These are phyloP conservation scores for Sabellastarte sp. DNA, from an alignment of 2,888 invertebrate genomes.

Conservation along the genomic window DNA sequence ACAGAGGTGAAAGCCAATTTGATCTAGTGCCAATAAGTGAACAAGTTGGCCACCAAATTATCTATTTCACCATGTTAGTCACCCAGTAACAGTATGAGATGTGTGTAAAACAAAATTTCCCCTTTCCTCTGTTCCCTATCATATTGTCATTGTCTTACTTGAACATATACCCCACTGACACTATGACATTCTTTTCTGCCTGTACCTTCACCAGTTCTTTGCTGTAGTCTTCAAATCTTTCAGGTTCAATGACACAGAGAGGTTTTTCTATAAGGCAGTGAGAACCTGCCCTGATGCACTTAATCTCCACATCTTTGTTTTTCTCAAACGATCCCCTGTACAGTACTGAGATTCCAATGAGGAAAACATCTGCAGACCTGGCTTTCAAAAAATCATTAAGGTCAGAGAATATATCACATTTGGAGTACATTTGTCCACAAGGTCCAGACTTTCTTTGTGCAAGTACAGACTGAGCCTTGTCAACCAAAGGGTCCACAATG, in stretches of 20 bases:
- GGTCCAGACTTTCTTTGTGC: not conserved
- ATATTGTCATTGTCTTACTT: too few relatives aligned
- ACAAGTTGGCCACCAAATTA: too few relatives aligned
- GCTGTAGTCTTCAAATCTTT: conserved; percentile 7
- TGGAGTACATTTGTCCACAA: conserved; percentile 2
- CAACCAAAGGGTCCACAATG: conserved; percentile 11
- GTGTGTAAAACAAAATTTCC: too few relatives aligned
- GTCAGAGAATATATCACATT: too few relatives aligned
- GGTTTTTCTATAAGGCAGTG: conserved; percentile 22
- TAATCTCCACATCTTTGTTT: conserved; percentile 15
- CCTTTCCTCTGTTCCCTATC: too few relatives aligned
- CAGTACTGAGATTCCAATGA: too few relatives aligned
- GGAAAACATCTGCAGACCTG: too few relatives aligned
- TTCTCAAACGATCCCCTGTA: conserved; percentile 8
- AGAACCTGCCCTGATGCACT: conserved; percentile 11
- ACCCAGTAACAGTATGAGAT: too few relatives aligned
- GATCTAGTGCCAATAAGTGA: too few relatives aligned
- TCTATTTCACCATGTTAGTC: too few relatives aligned
- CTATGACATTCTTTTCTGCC: not conserved
- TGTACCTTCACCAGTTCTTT: conserved; percentile 4
- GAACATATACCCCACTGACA: conserved; percentile 25
- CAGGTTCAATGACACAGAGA: conserved; percentile 8
- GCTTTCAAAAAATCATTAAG: too few relatives aligned
- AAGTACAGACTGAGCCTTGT: conserved; percentile 8
- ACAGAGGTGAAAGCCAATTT: too few relatives aligned